Conservation (phyloP, 2,888 invertebrate species). For the Heteromyza rotundicornis region DNA sequence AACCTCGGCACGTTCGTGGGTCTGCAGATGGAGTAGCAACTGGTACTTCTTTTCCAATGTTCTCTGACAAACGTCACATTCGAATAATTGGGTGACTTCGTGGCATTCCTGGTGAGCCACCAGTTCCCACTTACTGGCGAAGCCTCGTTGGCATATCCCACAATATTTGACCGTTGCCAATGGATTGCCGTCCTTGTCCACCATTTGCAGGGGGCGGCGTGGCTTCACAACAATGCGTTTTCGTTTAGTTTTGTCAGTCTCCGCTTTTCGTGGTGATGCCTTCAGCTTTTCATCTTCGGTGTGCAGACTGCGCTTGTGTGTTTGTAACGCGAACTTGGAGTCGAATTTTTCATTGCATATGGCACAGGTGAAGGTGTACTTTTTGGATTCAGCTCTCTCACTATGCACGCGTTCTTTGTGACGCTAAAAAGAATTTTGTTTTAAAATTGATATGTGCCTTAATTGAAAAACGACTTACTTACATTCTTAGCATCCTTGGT, state of each 20-base stretch:
- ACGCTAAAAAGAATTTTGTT: conserved; percentile 25
- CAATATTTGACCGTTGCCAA: conserved; percentile 21
- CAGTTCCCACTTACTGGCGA: conserved; percentile 33
- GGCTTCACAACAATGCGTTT: conserved; percentile 5
- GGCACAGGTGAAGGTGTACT: conserved; percentile 29
- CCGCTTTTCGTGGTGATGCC: not conserved
- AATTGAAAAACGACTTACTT: conserved; percentile 11
- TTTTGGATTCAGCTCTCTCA: conserved; percentile 24
- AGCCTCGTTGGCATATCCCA: conserved; percentile 33
- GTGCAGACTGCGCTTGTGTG: conserved; percentile 34
- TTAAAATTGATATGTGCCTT: not conserved
- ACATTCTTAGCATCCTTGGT: conserved; percentile 35
- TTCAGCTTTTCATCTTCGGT: conserved; percentile 11
- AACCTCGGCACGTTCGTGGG: conserved; percentile 30
- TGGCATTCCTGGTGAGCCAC: conserved; percentile 30
- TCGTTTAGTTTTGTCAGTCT: not conserved
- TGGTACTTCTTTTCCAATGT: conserved; percentile 34
- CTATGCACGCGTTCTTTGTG: conserved; percentile 33
- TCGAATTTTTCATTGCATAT: conserved; percentile 31
- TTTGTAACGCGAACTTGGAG: conserved; percentile 31
- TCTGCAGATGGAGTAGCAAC: conserved; percentile 33
- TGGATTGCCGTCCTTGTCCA: not conserved
- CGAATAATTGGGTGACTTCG: conserved; percentile 27
- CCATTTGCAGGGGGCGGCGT: not conserved
- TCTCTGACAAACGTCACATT: conserved; percentile 33